phyloP scores from a whole-genome alignment of 2,113 vertebrate genomes.

The Scophthalmus maximus region DNA sequence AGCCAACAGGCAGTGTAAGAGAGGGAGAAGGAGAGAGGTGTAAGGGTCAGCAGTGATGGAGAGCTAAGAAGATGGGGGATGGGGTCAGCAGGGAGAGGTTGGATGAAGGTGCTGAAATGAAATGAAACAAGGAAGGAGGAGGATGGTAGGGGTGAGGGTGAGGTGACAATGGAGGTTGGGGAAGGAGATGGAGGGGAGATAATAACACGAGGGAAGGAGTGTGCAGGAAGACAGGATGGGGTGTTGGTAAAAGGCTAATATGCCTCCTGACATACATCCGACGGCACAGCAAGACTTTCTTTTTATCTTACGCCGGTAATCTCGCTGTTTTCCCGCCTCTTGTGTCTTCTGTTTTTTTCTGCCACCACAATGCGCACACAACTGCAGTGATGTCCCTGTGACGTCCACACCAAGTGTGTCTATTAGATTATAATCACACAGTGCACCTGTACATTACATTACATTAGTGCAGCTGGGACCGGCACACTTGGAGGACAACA shows the following conservation, averaged over 20 bases:
- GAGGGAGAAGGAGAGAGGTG: constrained; percentile 15
- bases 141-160: constrained; percentile 7
- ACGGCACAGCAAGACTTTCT: not conserved
- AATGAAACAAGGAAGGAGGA: constrained; percentile 17
- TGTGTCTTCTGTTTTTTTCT: too few species aligned
- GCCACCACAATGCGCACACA: not conserved
- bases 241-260: too few species aligned
- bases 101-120: constrained; percentile 1
- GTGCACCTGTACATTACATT: not conserved
- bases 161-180: constrained; percentile 14
- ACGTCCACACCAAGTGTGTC: not conserved
- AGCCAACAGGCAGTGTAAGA: constrained; percentile 25
- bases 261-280: too few species aligned
- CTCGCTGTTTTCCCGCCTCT: not conserved
- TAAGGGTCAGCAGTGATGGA: constrained; percentile 48
- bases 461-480: too few species aligned
- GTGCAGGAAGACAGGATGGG: not conserved
- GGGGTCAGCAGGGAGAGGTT: constrained; percentile 16
- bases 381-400: not conserved
- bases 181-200: not conserved
- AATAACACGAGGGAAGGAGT: not conserved
- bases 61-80: constrained; percentile 26
- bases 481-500: too few species aligned
- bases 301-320: not conserved
- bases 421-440: too few species aligned